Evolutionary conservation across 2,113 vertebrate species (phyloP), one percentile per base, ranked within the genome.

Genomic region (Muntiacus reevesi): DNA sequence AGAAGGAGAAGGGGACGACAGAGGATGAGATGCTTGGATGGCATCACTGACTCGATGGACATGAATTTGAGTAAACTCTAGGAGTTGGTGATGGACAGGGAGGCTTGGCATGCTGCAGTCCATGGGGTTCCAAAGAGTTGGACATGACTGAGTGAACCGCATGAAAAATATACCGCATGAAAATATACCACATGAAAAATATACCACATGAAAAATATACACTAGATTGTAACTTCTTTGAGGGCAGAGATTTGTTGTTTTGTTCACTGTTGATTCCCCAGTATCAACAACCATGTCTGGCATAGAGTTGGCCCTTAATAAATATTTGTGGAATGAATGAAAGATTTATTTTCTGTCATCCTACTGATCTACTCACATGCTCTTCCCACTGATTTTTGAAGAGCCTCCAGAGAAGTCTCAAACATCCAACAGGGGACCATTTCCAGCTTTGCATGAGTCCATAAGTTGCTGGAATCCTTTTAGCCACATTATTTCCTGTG

Each of bases 121-220:
- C 36, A 1, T 74, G n/a, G 6, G 11, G 1, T 40, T 11, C 0
- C 21, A 74, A 36, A 67, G 64, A 71, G 19, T 74, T 21, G 36
- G 19, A 74, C 67, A 74, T 3, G 5, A 74, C 36, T 74, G n/a
- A 40, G n/a, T 25, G 67, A 74, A 27, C 57, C 84, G 23, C 6
- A 23, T 96, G n/a, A 91, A 91, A 93, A 82, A 55, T 83, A 43
- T 30, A n/a, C 50, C 84, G 23, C 6, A 23, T 96, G n/a, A 91
- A 91, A 93, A 82, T 40, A 40, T 40, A 40, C 40, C 84, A 27
- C 6, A 23, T 96, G n/a, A 91, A 91, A 93, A 82, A 55, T 83
- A 43, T 30, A 40, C 50, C 84, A 27, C 6, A 23, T 96, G n/a
- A 91, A 91, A 93, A 82, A 55, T 83, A 43, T 30, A 40, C 50